Evolutionary conservation across 37 sponge, comb jelly and placozoan genomes (phyloP).

Genomic region (Hormiphora californensis): DNA sequence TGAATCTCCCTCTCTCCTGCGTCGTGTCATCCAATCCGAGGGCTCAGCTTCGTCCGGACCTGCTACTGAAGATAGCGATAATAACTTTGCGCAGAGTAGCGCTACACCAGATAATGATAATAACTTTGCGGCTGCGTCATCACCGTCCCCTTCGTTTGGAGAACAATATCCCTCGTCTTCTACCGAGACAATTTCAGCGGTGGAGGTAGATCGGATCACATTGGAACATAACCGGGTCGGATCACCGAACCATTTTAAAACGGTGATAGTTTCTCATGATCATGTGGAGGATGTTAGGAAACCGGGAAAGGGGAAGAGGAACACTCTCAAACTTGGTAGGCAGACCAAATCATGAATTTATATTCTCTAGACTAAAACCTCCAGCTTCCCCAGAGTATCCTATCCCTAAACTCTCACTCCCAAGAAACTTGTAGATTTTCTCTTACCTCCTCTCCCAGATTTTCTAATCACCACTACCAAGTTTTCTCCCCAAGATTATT

Average conservation of each 20-base stretch:
- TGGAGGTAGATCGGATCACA: not conserved
- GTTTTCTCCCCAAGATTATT: too few species aligned
- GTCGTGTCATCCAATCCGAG: not conserved
- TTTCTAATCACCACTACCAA: too few species aligned
- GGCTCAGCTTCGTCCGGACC: not conserved
- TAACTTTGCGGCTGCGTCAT: too few species aligned
- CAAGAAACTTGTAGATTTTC: too few species aligned
- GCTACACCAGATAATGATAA: too few species aligned
- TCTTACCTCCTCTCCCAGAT: too few species aligned
- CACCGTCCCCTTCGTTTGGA: too few species aligned
- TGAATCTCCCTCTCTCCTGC: not conserved
- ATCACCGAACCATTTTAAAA: constrained; percentile 33
- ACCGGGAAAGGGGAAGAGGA: not conserved
- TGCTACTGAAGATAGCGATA: not conserved
- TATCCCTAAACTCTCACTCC: too few species aligned
- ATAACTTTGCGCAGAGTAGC: not conserved
- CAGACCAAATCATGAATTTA: not conserved
- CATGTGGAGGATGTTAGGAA: not conserved
- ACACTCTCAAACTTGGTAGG: constrained; percentile 23
- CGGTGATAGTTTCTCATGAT: constrained; percentile 47
- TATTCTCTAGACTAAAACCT: not conserved
- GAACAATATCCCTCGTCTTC: too few species aligned
- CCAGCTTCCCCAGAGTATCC: not conserved
- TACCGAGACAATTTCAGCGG: too few species aligned
- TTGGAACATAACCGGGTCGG: constrained; percentile 7